Conservation (phyloP, 2,888 invertebrate species). For the Latheticus oryzae region DNA sequence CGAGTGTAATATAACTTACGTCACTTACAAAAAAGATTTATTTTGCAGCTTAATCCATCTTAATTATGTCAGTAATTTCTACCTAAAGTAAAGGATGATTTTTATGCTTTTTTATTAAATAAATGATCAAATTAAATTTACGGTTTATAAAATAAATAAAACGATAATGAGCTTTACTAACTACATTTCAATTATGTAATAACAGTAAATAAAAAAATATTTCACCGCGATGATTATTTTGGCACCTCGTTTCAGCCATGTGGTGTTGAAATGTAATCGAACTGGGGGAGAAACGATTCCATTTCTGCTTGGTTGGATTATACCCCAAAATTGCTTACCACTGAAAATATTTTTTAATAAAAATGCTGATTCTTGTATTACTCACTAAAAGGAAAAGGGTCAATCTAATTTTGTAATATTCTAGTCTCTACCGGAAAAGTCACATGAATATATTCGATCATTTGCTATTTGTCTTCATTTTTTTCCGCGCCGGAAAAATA, state of each 20-base stretch:
- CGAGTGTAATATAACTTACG: slow-evolving; percentile 54
- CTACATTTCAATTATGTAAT: no score
- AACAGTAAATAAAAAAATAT: slow-evolving; percentile 36
- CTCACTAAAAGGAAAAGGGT: slow-evolving; percentile 39
- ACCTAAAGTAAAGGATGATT: slow-evolving; percentile 43
- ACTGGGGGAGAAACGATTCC: slow-evolving; percentile 41
- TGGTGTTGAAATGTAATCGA: slow-evolving; percentile 44
- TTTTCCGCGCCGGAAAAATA: no score
- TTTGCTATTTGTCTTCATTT: background rate
- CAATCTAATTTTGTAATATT: slow-evolving; percentile 41
- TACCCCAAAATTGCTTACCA: slow-evolving; percentile 48
- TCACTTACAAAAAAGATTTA: slow-evolving; percentile 55
- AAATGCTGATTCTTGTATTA: slow-evolving; percentile 41
- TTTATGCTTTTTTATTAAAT: no score
- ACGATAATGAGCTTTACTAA: no score
- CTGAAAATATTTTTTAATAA: slow-evolving; percentile 44
- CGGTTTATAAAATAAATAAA: slow-evolving; percentile 5
- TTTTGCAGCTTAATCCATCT: slow-evolving; percentile 56
- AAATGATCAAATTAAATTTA: no score
- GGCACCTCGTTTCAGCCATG: slow-evolving; percentile 45
- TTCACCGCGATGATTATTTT: slow-evolving; percentile 38
- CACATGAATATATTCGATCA: slow-evolving; percentile 38
- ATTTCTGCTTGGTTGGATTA: slow-evolving; percentile 44
- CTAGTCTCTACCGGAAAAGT: slow-evolving; percentile 23
- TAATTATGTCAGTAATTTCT: slow-evolving; percentile 57